Evolutionary conservation across 2,797 vertebrate species (phyloP), one percentile per base, ranked within the genome.

Genomic region (Ctenochaetus hawaiiensis): DNA sequence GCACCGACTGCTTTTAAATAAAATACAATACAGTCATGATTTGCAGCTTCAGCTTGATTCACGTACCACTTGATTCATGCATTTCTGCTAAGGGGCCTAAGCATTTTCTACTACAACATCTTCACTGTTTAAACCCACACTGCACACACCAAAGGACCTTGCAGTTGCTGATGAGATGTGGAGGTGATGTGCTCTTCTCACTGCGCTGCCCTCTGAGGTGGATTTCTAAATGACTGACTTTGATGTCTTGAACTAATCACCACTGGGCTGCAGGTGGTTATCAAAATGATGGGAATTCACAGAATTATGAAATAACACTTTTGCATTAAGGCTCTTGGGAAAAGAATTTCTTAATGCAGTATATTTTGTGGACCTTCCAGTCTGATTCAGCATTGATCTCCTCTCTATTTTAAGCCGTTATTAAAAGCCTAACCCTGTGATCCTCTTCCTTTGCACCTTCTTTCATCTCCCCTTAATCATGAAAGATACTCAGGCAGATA

Each of bases 381-480:
- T 75, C 44, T 72, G 68, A 61, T 56, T 47, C 64, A 61, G 18
- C 23, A 5, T 66, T 71, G 47, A 66, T 43, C 52, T 72, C 30
- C 34, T 75, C 34, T 57, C 58, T 59, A 65, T 53, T 41, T 71
- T 63, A 83, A 80, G 56, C 72, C 60, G 23, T 81, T 79, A 92
- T 89, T 89, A 91, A 93, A 41, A 91, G 72, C 44, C 62, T 80
- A 57, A 84, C 51, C 56, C 67, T 85, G 80, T 88, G 84, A 86
- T 73, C 71, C 60, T 72, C 53, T 53, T 20, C 44, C 20, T 75
- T 57, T 79, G 52, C 60, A 56, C 23, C 53, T 71, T 61, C 57
- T 67, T 83, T 65, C 47, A 61, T 87, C 43, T 26, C 17, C 16
- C 5, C 10, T 2, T 43, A 23, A 82, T 77, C n/a, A 48, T 56